These are phyloP conservation scores for Psittacula derbiana DNA, from an alignment of 2,797 vertebrate species.

Conservation along the genomic window DNA sequence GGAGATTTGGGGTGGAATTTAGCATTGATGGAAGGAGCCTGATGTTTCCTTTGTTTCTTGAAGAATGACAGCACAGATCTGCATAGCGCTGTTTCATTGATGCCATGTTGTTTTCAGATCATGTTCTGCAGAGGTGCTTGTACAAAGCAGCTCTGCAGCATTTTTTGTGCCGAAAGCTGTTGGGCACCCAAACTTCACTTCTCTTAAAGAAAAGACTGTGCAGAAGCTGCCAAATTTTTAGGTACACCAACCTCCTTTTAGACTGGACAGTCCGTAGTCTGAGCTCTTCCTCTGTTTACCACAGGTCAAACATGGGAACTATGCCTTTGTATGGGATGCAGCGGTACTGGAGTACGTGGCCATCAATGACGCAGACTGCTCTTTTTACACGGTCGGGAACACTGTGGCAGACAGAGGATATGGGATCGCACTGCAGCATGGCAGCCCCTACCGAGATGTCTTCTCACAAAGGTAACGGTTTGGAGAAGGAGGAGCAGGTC, in stretches of 20 bases:
- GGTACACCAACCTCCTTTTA: not conserved
- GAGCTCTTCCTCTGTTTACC: not conserved
- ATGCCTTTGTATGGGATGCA: slow-evolving; percentile 97
- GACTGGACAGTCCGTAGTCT: not conserved
- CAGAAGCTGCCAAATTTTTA: not conserved
- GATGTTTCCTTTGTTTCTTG: not conserved
- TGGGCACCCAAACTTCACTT: not conserved
- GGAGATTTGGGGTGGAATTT: not conserved
- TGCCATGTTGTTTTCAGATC: rapidly evolving
- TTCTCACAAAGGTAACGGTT: slow-evolving; percentile 94
- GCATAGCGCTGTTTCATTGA: rapidly evolving
- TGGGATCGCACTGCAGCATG: slow-evolving; percentile 95
- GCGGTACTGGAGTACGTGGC: slow-evolving; percentile 95
- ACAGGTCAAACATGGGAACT: slow-evolving; percentile 94
- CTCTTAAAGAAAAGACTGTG: not conserved
- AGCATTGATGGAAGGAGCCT: not conserved
- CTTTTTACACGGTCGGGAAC: slow-evolving; percentile 92
- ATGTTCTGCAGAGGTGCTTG: rapidly evolving
- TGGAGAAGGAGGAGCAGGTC: not conserved
- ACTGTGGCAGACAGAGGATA: slow-evolving; percentile 92
- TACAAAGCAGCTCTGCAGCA: rapidly evolving
- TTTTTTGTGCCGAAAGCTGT: not conserved
- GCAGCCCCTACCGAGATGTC: slow-evolving; percentile 95
- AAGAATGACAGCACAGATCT: not conserved
- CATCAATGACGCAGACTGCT: slow-evolving; percentile 95